Base-by-base conservation (phyloP, 37 sponge, comb jelly and placozoan genomes). In the Mnemiopsis leidyi region DNA sequence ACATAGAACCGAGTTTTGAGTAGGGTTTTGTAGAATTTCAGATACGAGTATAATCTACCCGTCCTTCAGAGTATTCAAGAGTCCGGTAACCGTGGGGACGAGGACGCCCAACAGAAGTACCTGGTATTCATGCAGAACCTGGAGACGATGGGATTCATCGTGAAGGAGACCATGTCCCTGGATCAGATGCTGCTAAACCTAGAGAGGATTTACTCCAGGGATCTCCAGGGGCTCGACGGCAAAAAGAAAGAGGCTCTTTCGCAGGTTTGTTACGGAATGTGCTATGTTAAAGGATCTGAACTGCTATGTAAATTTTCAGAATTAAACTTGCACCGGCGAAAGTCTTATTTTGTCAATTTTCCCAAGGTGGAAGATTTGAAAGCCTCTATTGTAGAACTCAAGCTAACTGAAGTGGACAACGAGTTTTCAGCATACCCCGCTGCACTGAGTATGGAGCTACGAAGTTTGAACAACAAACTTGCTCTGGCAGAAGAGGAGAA, bases 391-490 rank as follows among this genome's bases (percentile, higher is more conserved):
- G 90, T 85, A 5, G 90, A 85, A 37, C 23, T 85, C 48, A 85
- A 85, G 61, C 26, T 39, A 61, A 85, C 90, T 23, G 90, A 85
- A 25, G 90, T 85, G 2, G 90, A 85, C 24, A 85, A 85, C 29
- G 90, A 85, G 90, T 85, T 85, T 33, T 40, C 61, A 0, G 39
- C 90, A 28, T 85, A 85, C 29, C 90, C 90, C 5, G 90, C 90
- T 33, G 90, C 90, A 1, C 48, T 85, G 20, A 85, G 90, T 85
- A 5, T 85, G 90, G 90, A 85, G 35, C 29, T 85, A 24, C 37
- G 90, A 85, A 40, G 39, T 23, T 26, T 85, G 90, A 85, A 85
- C 61, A 85, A 85, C 90, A 85, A 85, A 29, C 90, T 85, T 1
- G 90, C 90, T 61, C 32, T 85, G 48, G 48, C 90, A n/a, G 90